Percentiles rank a stretch among this genome's conserved stretches.
Conservation (phyloP, 2,113 vertebrate genomes). For the Nycticryphes semicollaris region DNA sequence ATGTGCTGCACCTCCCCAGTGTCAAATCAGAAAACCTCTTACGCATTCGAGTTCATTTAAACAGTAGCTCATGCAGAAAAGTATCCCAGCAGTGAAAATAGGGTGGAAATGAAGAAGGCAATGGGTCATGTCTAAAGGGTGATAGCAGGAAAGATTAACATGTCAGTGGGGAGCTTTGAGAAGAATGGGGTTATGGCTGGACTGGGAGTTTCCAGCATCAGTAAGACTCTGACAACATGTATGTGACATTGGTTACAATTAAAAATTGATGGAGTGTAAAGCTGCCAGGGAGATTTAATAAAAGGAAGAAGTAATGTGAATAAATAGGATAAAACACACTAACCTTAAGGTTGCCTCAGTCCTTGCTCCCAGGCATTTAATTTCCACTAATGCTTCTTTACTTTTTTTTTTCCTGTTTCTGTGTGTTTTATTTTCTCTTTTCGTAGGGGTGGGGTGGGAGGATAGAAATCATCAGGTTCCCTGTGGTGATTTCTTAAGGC, state of each 20-base stretch:
- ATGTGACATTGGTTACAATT: constrained; percentile 19
- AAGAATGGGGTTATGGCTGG: neutral
- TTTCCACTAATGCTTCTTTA: neutral
- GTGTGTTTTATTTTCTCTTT: neutral
- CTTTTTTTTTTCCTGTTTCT: neutral
- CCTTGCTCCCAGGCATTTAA: neutral
- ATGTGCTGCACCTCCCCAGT: neutral
- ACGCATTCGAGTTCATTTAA: neutral
- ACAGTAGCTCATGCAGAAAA: constrained; percentile 23
- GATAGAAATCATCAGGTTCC: neutral
- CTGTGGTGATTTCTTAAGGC: neutral
- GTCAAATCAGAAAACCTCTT: neutral
- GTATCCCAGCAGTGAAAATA: neutral
- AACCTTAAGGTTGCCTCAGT: neutral
- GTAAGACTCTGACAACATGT: neutral
- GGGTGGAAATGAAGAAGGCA: constrained; percentile 6
- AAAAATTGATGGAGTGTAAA: constrained; percentile 39
- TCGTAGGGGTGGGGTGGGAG: too few relatives aligned
- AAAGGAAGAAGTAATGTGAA: neutral
- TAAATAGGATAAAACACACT: neutral
- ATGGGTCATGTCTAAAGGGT: constrained; percentile 20
- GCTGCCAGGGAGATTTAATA: constrained; percentile 1
- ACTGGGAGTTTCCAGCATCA: constrained; percentile 13
- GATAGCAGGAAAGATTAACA: constrained; percentile 33
- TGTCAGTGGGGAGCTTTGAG: constrained; percentile 26